Conservation (phyloP, 2,888 invertebrate species). For the Macrophya alboannulata region DNA sequence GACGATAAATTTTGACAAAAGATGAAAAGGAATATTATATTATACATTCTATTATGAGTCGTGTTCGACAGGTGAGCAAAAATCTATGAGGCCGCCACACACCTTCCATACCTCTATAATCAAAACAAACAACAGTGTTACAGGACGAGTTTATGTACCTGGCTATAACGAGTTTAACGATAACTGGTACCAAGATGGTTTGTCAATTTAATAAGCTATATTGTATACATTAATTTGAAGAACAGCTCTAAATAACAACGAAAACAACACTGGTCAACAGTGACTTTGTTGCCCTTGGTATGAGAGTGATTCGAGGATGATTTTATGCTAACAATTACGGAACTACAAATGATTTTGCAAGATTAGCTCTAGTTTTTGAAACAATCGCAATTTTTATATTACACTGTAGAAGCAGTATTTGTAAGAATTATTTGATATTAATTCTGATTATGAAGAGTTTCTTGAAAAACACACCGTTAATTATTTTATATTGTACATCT, state of each 20-base stretch:
- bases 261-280: too few species aligned
- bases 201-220: slow-evolving; percentile 26
- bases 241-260: not conserved
- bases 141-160: slow-evolving; percentile 55
- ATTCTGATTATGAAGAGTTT: too few species aligned
- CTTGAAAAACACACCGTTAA: too few species aligned
- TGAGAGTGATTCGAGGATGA: too few species aligned
- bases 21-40: not conserved
- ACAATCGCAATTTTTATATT: too few species aligned
- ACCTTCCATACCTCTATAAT: slow-evolving; percentile 67
- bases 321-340: too few species aligned
- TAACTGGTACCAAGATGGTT: slow-evolving; percentile 61
- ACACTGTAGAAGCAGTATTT: too few species aligned
- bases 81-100: slow-evolving; percentile 63
- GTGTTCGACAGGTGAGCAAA: slow-evolving; percentile 65
- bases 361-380: too few species aligned
- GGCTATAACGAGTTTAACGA: slow-evolving; percentile 58
- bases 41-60: slow-evolving; percentile 36
- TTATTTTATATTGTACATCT: too few species aligned
- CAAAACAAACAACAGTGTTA: slow-evolving; percentile 61
- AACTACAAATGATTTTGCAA: too few species aligned
- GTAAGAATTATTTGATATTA: too few species aligned
- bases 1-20: not conserved
- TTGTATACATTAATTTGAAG: not conserved
- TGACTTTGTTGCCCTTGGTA: too few species aligned